phyloP scores from a whole-genome alignment of 2,888 invertebrate species.

The Hydroisotoma schaefferi region DNA sequence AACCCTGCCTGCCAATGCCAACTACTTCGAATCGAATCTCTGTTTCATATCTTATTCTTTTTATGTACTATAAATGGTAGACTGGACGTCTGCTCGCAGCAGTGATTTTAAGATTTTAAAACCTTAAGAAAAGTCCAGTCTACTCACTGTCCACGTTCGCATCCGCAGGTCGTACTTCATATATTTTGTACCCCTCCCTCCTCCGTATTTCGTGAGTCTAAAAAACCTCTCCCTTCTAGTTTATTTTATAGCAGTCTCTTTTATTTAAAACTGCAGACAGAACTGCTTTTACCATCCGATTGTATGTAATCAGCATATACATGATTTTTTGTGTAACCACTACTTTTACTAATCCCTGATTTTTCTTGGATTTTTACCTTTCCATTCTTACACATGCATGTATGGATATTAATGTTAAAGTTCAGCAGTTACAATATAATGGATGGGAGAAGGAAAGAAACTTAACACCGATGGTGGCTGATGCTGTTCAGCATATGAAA shows the following conservation, averaged over 20 bases:
- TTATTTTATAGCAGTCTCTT: too few species aligned
- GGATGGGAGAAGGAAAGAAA: too few species aligned
- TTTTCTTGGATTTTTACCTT: background rate
- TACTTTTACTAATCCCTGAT: background rate
- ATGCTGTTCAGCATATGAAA: too few species aligned
- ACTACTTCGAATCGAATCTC: background rate
- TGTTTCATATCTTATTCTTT: background rate
- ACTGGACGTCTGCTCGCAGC: constrained; percentile 11
- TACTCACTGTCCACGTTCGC: too few species aligned
- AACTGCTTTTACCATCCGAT: background rate
- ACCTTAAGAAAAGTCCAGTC: background rate
- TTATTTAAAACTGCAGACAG: too few species aligned
- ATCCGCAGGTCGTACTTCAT: background rate
- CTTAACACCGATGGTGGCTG: too few species aligned
- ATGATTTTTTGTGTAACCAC: background rate
- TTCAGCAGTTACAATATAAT: too few species aligned
- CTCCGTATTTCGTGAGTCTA: too few species aligned
- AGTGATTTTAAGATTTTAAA: background rate
- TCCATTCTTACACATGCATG: too few species aligned
- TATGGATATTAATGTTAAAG: too few species aligned
- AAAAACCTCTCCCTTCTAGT: too few species aligned
- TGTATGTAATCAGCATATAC: background rate
- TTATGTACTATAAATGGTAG: background rate
- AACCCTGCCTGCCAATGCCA: background rate
- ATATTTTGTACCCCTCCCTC: background rate